Percentiles rank a stretch among this genome's conserved stretches.
These are phyloP conservation scores for Mactromeris polynyma DNA, from an alignment of 2,888 invertebrate species.

Conservation along the genomic window DNA sequence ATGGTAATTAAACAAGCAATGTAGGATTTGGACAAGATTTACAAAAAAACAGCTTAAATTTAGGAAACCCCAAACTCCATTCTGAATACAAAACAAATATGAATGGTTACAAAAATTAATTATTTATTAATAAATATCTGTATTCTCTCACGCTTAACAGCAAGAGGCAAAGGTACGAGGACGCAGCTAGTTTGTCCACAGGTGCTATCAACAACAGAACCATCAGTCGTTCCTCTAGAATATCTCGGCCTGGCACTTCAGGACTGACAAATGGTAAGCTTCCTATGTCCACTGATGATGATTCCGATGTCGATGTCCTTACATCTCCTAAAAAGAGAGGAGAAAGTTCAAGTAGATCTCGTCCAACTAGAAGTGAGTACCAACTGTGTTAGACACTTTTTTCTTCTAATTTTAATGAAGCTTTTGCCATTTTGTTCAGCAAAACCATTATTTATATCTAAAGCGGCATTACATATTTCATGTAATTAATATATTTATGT, in stretches of 20 bases:
- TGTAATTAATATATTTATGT: too few relatives aligned
- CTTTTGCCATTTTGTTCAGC: too few relatives aligned
- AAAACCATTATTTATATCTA: too few relatives aligned
- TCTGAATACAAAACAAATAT: too few relatives aligned
- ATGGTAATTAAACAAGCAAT: too few relatives aligned
- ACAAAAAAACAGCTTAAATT: too few relatives aligned
- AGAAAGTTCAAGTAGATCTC: slow-evolving; percentile 21
- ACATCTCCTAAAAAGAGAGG: background rate
- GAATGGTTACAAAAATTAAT: too few relatives aligned
- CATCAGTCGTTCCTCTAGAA: slow-evolving; percentile 16
- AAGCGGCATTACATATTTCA: too few relatives aligned
- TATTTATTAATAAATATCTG: too few relatives aligned
- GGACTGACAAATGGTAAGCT: slow-evolving; percentile 57
- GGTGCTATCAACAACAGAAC: background rate
- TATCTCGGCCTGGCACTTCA: slow-evolving; percentile 21
- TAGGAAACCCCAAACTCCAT: too few relatives aligned
- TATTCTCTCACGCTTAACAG: background rate
- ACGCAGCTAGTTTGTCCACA: slow-evolving; percentile 30
- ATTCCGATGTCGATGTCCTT: slow-evolving; percentile 48
- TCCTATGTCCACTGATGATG: slow-evolving; percentile 51
- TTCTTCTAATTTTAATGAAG: too few relatives aligned
- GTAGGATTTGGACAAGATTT: too few relatives aligned
- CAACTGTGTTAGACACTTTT: background rate
- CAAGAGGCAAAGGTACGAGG: slow-evolving; percentile 25
- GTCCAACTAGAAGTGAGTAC: slow-evolving; percentile 49